phyloP scores from a whole-genome alignment of 2,888 invertebrate species.

The Conomelus anceps region DNA sequence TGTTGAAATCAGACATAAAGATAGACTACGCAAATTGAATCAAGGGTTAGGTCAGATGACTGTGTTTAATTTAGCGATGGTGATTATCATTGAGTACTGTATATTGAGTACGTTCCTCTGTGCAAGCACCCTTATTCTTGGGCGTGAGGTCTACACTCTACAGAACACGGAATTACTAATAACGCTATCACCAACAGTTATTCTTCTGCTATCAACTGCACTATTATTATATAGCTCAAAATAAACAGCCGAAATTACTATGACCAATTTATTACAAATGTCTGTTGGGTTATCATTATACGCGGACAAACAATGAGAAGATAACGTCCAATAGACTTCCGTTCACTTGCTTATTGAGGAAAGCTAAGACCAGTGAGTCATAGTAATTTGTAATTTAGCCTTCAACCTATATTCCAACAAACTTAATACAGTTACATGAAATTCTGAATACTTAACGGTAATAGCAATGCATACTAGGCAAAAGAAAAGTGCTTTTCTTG shows the following conservation, averaged over 20 bases:
- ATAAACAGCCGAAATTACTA: too few relatives aligned
- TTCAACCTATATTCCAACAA: neutral
- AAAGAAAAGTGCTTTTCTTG: neutral
- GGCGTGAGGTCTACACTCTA: too few relatives aligned
- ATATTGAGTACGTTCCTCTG: too few relatives aligned
- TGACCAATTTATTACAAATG: neutral
- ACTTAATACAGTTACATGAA: neutral
- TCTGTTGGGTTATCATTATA: too few relatives aligned
- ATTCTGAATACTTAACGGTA: neutral
- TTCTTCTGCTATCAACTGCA: too few relatives aligned
- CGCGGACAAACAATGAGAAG: neutral
- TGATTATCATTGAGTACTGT: too few relatives aligned
- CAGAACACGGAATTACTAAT: neutral
- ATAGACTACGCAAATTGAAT: too few relatives aligned
- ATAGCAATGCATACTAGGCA: neutral
- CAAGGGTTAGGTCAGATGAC: too few relatives aligned
- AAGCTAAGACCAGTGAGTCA: neutral
- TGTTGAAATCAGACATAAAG: too few relatives aligned
- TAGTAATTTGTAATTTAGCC: neutral
- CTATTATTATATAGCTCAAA: too few relatives aligned
- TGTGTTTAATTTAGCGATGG: too few relatives aligned
- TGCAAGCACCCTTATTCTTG: too few relatives aligned
- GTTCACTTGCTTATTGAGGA: neutral
- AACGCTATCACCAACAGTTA: neutral
- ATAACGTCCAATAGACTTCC: neutral